Base-by-base conservation (phyloP, 2,797 vertebrate species). In the Podargus strigoides region DNA sequence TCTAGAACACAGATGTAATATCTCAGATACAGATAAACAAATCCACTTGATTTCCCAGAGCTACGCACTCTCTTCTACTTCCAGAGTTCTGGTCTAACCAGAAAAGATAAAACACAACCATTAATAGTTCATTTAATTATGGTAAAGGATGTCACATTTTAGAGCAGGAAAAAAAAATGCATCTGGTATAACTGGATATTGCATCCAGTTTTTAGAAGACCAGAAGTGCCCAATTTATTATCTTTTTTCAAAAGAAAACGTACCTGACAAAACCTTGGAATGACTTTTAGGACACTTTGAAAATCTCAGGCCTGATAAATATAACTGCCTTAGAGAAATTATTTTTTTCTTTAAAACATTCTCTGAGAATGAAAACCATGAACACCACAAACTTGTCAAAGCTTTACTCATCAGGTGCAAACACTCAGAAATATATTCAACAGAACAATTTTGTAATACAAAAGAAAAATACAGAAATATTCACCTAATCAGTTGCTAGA, bases 41-140 rank as follows among this genome's bases (percentile, higher is more conserved):
- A 93, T 44, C n/a, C 60, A 86, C 76, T 77, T 80, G 49, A 92
- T 83, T 92, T 92, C 82, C 85, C 58, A 73, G 62, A 88, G 83
- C 49, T 85, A 78, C 3, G 0, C 60, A 47, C 50, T 92, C 62
- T 93, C 42, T 67, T 90, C 81, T 84, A 72, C 36, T 89, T 77
- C 28, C 70, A 88, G 46, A 85, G 22, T 22, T 89, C 79, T 67
- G 36, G 67, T 95, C 77, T 79, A 81, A 93, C 72, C 66, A 84
- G 42, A 66, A 32, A 66, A 92, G 73, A 86, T 89, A 90, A 93
- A 84, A 39, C 58, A 76, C 30, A 89, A 56, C 47, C 85, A 82
- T 42, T 87, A 84, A 68, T 85, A 95, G 59, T 49, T 68, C 58
- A 58, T 62, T 50, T 85, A 87, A 89, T 79, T 77, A 66, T 0